phyloP scores from a whole-genome alignment of 2,888 invertebrate genomes.

The Acleris emargana region DNA sequence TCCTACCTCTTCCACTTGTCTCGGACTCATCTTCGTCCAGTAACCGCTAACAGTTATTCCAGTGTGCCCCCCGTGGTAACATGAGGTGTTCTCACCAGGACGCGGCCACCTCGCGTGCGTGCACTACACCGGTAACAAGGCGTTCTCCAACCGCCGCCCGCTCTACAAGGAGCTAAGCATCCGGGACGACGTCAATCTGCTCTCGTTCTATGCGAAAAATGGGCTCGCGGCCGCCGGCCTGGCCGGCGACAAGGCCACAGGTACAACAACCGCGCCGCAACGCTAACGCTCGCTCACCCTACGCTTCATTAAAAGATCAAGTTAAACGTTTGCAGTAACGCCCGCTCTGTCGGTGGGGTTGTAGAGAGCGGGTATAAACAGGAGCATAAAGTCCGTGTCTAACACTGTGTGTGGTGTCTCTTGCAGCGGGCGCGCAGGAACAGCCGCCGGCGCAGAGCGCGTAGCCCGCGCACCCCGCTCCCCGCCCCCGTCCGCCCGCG shows the following conservation, averaged over 20 bases:
- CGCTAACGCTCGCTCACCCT: constrained; percentile 74
- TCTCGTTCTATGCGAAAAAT: constrained; percentile 94
- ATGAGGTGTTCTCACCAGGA: constrained; percentile 85
- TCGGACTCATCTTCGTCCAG: constrained; percentile 46
- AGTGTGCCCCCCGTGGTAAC: constrained; percentile 72
- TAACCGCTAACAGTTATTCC: constrained; percentile 67
- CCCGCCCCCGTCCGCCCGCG: constrained; percentile 48
- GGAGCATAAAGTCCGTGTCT: constrained; percentile 76
- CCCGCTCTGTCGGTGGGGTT: constrained; percentile 20
- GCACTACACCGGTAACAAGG: constrained; percentile 92
- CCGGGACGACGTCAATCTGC: constrained; percentile 92
- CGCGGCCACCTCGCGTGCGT: constrained; percentile 93
- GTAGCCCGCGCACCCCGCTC: constrained; percentile 64
- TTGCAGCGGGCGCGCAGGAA: constrained; percentile 83
- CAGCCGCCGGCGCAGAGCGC: constrained; percentile 84
- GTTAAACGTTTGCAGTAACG: constrained; percentile 51
- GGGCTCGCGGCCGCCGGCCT: constrained; percentile 86
- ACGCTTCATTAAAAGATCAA: constrained; percentile 70
- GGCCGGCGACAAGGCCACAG: constrained; percentile 78
- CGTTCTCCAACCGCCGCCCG: constrained; percentile 89
- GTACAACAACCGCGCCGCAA: constrained; percentile 67
- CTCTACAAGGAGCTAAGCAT: constrained; percentile 90
- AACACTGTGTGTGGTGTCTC: constrained; percentile 84
- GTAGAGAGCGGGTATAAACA: constrained; percentile 42
- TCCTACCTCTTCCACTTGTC: constrained; percentile 36